Percentiles rank a stretch among this genome's conserved stretches.
phyloP scores from a whole-genome alignment of 2,888 invertebrate genomes.

The Cacoxenus indagator region DNA sequence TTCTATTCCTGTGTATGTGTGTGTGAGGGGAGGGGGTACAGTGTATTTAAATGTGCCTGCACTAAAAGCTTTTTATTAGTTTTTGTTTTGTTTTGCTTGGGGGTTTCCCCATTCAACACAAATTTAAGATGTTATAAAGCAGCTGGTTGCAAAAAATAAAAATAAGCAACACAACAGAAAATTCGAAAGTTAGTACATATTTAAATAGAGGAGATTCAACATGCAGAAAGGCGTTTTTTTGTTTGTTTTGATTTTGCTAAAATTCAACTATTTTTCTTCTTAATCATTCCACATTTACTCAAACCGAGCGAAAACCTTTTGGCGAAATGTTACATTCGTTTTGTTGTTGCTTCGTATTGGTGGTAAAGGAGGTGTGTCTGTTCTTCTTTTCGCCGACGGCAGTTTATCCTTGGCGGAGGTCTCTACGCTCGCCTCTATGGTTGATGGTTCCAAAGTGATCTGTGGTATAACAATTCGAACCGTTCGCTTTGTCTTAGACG shows the following conservation, averaged over 20 bases:
- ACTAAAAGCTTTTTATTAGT: slow-evolving; percentile 15
- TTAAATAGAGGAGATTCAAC: not conserved
- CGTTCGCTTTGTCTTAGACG: not conserved
- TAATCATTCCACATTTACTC: not conserved
- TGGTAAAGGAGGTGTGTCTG: slow-evolving; percentile 12
- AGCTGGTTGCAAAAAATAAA: not conserved
- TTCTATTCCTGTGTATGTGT: slow-evolving; percentile 27
- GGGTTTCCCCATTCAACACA: too few relatives aligned
- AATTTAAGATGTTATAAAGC: too few relatives aligned
- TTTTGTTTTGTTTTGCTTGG: not conserved
- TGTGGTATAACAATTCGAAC: slow-evolving; percentile 39
- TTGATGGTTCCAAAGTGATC: slow-evolving; percentile 29
- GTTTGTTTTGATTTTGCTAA: not conserved
- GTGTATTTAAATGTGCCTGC: slow-evolving; percentile 42
- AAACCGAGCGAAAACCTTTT: slow-evolving; percentile 13
- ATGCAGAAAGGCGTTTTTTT: not conserved
- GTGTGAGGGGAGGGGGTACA: slow-evolving; percentile 27
- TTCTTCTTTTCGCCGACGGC: slow-evolving; percentile 7
- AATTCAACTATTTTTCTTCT: not conserved
- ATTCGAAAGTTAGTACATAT: not conserved
- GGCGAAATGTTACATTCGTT: slow-evolving; percentile 16
- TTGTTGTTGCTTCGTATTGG: slow-evolving; percentile 19
- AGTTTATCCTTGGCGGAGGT: slow-evolving; percentile 22
- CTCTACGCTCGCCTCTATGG: not conserved
- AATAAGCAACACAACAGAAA: not conserved